These are phyloP conservation scores for Paralvinella palmiformis DNA, from an alignment of 1,140 invertebrate species.

Conservation along the genomic window DNA sequence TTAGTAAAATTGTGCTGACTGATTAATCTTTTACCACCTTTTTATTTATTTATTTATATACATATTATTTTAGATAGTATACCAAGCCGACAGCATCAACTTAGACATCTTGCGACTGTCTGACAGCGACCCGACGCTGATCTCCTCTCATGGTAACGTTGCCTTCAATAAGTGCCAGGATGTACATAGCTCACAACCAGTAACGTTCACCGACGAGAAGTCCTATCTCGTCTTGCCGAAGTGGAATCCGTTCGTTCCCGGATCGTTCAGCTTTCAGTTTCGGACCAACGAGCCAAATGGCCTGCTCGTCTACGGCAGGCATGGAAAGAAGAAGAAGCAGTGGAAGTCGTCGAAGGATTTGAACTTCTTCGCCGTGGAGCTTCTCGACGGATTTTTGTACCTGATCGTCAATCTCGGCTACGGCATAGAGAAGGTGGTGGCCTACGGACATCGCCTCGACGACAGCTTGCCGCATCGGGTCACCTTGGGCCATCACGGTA, in stretches of 20 bases:
- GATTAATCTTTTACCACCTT: background rate
- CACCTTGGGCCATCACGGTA: slow-evolving; percentile 67
- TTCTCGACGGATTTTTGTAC: slow-evolving; percentile 87
- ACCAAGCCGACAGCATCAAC: slow-evolving; percentile 77
- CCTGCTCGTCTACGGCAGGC: slow-evolving; percentile 84
- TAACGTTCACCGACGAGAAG: slow-evolving; percentile 79
- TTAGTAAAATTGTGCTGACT: no score
- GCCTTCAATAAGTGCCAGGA: slow-evolving; percentile 80
- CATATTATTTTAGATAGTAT: slow-evolving; percentile 67
- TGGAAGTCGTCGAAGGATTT: slow-evolving; percentile 3
- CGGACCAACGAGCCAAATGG: slow-evolving; percentile 91
- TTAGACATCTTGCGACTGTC: slow-evolving; percentile 85
- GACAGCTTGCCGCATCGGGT: slow-evolving; percentile 90
- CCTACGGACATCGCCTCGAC: slow-evolving; percentile 62
- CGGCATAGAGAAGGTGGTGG: slow-evolving; percentile 64
- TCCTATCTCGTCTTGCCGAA: slow-evolving; percentile 52
- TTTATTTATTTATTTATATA: slow-evolving; percentile 20
- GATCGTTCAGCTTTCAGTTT: slow-evolving; percentile 77
- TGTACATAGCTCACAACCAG: slow-evolving; percentile 74
- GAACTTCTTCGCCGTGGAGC: slow-evolving; percentile 60
- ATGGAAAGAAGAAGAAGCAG: slow-evolving; percentile 61
- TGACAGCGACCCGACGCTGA: slow-evolving; percentile 72
- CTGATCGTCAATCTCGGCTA: slow-evolving; percentile 86
- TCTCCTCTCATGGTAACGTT: slow-evolving; percentile 78
- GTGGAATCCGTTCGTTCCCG: slow-evolving; percentile 63